Base-by-base conservation (phyloP, 64 coral and sea anemone genomes). In the Porites lutea region DNA sequence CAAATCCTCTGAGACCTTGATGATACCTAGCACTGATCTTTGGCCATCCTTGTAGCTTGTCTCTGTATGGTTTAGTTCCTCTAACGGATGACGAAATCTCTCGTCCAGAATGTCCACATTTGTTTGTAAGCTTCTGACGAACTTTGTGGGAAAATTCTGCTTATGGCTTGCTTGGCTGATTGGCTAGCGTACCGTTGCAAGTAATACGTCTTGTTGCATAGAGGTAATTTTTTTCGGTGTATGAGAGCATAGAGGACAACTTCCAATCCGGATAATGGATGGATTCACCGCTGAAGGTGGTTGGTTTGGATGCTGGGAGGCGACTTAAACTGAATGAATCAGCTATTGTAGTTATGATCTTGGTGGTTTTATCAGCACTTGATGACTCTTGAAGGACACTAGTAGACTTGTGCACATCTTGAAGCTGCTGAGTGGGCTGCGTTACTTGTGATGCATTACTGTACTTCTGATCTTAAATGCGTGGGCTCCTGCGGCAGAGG, bases 51-150 rank as follows among this genome's bases (percentile, higher is more conserved):
- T n/a, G 53, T 62, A 75, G 3, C 79, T 79, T 48, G 48, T 65
- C 21, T 93, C 74, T 48, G 59, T 65, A 93, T 2, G 82, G 82
- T 50, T 57, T 67, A 20, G 82, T 59, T 23, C 87, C 50, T 0
- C 71, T 22, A 87, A 93, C 20, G 83, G 83, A 45, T 86, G 83
- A 37, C 83, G 64, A 27, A 69, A 86, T 27, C 83, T 86, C 52
- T 70, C 65, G 9, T 72, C 83, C 71, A 86, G 46, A 16, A 71
- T 71, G 15, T 70, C 83, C 68, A 69, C 22, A 62, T 62, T 0
- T 10, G 27, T 14, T 43, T 43, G 37, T 85, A 86, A 7, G 83
- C 65, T 86, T 65, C 68, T 50, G 61, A 12, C 8, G 83, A 86
- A 71, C 46, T 22, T 71, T 65, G 51, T 16, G 52, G 45, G 61